Percentiles rank a stretch among this genome's conserved stretches.
Conservation (phyloP, 35 echinoderm and acorn worm species). For the Strongylocentrotus purpuratus region DNA sequence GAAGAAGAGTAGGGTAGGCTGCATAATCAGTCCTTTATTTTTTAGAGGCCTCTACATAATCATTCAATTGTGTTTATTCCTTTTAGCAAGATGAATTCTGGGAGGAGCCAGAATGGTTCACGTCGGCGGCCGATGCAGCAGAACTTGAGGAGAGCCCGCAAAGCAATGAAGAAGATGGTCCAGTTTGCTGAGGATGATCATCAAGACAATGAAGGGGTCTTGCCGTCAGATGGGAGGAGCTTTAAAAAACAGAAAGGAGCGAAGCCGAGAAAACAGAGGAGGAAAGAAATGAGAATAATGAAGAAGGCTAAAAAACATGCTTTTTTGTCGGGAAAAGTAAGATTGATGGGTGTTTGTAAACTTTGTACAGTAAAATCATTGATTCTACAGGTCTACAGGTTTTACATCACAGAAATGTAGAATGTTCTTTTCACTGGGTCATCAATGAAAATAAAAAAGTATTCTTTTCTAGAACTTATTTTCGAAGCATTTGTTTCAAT, state of each 20-base stretch:
- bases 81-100: neutral
- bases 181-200: neutral
- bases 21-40: too few relatives aligned
- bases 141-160: slow-evolving; percentile 5
- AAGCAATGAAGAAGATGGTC: slow-evolving; percentile 39
- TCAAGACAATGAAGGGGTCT: neutral
- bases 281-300: slow-evolving; percentile 62
- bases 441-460: too few relatives aligned
- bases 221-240: neutral
- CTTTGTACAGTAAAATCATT: neutral
- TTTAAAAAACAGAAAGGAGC: neutral
- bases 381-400: too few relatives aligned
- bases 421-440: too few relatives aligned
- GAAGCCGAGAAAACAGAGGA: slow-evolving; percentile 65
- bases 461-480: too few relatives aligned
- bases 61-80: too few relatives aligned
- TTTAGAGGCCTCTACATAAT: too few relatives aligned
- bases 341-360: neutral
- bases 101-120: neutral
- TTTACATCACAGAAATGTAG: too few relatives aligned
- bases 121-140: slow-evolving; percentile 44
- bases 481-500: too few relatives aligned
- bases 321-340: slow-evolving; percentile 54
- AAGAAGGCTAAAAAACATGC: slow-evolving; percentile 74
- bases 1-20: too few relatives aligned